These are phyloP conservation scores for Drosophila neutralis DNA, from an alignment of 2,888 invertebrate species.

Conservation along the genomic window DNA sequence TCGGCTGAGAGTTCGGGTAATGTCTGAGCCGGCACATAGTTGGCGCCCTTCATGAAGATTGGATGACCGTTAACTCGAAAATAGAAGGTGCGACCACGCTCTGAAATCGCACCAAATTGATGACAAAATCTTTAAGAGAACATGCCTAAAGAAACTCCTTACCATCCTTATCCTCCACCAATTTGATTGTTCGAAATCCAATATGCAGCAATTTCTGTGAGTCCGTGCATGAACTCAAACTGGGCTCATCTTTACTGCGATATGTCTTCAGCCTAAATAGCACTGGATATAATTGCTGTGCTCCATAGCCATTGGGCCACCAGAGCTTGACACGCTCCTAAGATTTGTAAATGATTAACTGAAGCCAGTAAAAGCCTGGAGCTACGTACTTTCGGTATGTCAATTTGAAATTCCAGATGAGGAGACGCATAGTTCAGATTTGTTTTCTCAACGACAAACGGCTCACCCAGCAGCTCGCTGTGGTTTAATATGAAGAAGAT, in stretches of 20 bases:
- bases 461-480: slow-evolving; percentile 79
- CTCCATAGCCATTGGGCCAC: slow-evolving; percentile 98
- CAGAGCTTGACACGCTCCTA: slow-evolving; percentile 88
- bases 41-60: slow-evolving; percentile 96
- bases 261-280: slow-evolving; percentile 85
- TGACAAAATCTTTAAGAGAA: neutral
- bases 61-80: slow-evolving; percentile 93
- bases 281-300: slow-evolving; percentile 90
- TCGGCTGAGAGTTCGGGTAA: slow-evolving; percentile 90
- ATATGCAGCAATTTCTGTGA: slow-evolving; percentile 87
- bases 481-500: slow-evolving; percentile 3
- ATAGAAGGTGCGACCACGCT: slow-evolving; percentile 91
- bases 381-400: slow-evolving; percentile 64
- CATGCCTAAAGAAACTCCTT: neutral
- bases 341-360: neutral
- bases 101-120: slow-evolving; percentile 74
- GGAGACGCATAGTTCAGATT: slow-evolving; percentile 53
- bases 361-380: rapidly evolving
- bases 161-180: slow-evolving; percentile 89
- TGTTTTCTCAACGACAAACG: slow-evolving; percentile 54
- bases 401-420: slow-evolving; percentile 71
- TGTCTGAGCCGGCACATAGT: slow-evolving; percentile 95
- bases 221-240: slow-evolving; percentile 67
- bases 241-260: slow-evolving; percentile 48
- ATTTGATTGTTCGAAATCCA: slow-evolving; percentile 94